A percentile compares a stretch with the other conserved stretches of the same genome.
Conservation (phyloP, 2,888 invertebrate genomes). For the Monoplex corrugatus region DNA sequence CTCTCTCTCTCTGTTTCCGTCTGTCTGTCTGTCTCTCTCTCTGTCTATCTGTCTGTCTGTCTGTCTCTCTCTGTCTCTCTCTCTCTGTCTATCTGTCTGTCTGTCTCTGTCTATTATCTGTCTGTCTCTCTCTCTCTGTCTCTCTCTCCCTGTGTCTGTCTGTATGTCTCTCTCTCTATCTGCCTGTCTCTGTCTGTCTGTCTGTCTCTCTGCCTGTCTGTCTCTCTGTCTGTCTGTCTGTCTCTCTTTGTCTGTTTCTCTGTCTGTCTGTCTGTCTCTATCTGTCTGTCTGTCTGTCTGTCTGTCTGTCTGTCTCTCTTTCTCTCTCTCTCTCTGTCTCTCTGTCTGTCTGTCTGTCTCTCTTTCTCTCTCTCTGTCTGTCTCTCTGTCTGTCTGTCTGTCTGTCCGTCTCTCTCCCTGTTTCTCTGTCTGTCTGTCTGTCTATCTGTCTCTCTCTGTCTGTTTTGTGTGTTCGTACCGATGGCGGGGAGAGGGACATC, state of each 20-base stretch:
- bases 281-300: neutral
- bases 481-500: too few species aligned
- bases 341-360: too few species aligned
- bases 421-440: neutral
- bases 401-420: neutral
- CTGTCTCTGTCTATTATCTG: neutral
- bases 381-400: neutral
- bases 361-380: neutral
- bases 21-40: neutral
- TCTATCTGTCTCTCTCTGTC: neutral
- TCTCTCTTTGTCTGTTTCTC: too few species aligned
- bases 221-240: neutral
- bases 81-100: neutral
- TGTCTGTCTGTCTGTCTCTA: neutral
- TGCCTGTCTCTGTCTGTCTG: neutral
- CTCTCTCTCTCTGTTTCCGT: neutral
- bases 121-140: neutral
- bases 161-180: neutral
- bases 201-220: neutral
- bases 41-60: neutral
- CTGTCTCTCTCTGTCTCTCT: neutral
- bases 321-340: neutral
- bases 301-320: neutral
- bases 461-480: slow-evolving; percentile 23
- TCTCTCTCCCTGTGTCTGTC: neutral